Percentiles rank a stretch among this genome's conserved stretches.
phyloP scores from a whole-genome alignment of 2,888 invertebrate genomes.

The Odontocolon sp. region DNA sequence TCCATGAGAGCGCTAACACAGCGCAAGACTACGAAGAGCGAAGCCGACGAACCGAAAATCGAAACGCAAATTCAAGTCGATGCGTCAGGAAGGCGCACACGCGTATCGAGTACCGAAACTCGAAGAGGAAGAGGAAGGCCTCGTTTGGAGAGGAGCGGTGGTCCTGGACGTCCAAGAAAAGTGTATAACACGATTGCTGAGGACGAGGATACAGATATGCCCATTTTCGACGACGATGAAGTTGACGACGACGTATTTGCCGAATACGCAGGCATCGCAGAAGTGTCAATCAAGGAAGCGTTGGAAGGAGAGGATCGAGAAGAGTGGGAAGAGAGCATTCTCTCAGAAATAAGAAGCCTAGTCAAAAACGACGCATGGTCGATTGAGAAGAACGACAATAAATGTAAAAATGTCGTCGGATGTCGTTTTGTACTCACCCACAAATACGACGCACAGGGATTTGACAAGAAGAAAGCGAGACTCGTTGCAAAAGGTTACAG shows the following conservation, averaged over 20 bases:
- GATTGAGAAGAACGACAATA: not conserved
- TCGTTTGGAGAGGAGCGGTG: conserved; percentile 6
- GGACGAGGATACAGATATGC: not conserved
- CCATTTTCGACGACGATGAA: conserved; percentile 4
- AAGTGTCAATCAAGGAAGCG: conserved; percentile 22
- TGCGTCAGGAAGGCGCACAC: not conserved
- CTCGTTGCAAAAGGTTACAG: conserved; percentile 19
- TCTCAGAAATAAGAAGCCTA: conserved; percentile 22
- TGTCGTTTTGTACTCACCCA: conserved; percentile 17
- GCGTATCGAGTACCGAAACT: not conserved
- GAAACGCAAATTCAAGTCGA: not conserved
- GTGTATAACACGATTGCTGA: not conserved
- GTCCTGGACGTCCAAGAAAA: conserved; percentile 15
- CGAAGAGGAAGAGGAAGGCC: conserved; percentile 27
- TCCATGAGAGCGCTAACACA: not conserved
- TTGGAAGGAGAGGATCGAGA: conserved; percentile 24
- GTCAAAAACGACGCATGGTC: conserved; percentile 25
- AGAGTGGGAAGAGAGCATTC: conserved; percentile 18
- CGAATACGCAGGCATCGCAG: conserved; percentile 22
- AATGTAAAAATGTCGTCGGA: conserved; percentile 18
- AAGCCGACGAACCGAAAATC: not conserved
- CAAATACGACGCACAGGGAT: conserved; percentile 2
- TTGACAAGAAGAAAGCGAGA: conserved; percentile 23
- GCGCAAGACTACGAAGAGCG: not conserved
- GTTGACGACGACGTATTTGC: conserved; percentile 15